Percentiles rank a stretch among this genome's conserved stretches.
phyloP scores from a whole-genome alignment of 2,888 invertebrate species.

The Eilema griseolum region DNA sequence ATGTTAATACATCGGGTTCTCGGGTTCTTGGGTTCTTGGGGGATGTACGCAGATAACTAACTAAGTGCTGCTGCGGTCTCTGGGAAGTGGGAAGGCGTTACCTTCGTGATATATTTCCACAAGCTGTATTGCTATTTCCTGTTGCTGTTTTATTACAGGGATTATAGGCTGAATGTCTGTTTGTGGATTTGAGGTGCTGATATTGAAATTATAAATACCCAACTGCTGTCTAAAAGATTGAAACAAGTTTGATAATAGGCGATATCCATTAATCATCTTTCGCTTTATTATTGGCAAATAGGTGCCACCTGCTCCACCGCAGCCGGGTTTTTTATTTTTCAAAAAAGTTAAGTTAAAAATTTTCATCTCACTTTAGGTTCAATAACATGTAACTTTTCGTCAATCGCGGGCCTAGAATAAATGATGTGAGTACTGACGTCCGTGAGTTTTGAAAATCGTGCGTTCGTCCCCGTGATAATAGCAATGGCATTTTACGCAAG shows the following conservation, averaged over 20 bases:
- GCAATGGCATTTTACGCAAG: neutral
- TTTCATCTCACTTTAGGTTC: too few relatives aligned
- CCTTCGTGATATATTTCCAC: constrained; percentile 23
- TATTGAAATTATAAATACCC: too few relatives aligned
- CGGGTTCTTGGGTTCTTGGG: constrained; percentile 10
- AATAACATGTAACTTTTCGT: too few relatives aligned
- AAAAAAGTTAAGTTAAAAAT: too few relatives aligned
- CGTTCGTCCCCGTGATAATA: neutral
- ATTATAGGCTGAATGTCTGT: neutral
- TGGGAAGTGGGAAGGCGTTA: constrained; percentile 26
- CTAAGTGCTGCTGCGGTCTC: constrained; percentile 31
- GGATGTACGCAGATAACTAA: constrained; percentile 34
- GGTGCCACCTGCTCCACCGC: too few relatives aligned
- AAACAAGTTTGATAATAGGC: too few relatives aligned
- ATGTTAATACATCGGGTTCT: constrained; percentile 38
- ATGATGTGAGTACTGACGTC: neutral
- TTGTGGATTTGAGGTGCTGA: too few relatives aligned
- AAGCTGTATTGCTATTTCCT: constrained; percentile 18
- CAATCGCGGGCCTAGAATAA: neutral
- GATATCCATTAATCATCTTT: too few relatives aligned
- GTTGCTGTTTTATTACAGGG: neutral
- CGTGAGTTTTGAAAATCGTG: neutral
- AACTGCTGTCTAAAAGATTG: too few relatives aligned
- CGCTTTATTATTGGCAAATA: too few relatives aligned
- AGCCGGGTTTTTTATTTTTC: too few relatives aligned